Evolutionary conservation across 2,888 invertebrate genomes (phyloP).

Genomic region (Melieria picta): DNA sequence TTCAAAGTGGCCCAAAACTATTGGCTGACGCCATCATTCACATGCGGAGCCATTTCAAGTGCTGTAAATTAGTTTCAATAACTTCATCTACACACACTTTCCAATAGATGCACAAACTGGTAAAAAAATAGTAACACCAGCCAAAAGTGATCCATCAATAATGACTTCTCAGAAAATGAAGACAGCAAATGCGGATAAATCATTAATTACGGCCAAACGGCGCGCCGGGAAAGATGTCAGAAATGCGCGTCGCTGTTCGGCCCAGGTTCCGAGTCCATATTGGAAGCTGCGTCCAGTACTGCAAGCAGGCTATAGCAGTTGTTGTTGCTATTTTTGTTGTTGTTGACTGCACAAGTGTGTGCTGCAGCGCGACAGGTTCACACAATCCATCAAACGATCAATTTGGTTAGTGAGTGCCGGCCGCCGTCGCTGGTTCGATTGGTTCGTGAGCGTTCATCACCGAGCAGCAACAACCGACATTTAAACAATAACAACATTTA

Average conservation of each 20-base stretch:
- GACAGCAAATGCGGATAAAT: slow-evolving; percentile 49
- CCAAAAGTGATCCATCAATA: neutral
- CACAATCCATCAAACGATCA: slow-evolving; percentile 58
- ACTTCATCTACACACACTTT: too few relatives aligned
- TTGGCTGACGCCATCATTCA: too few relatives aligned
- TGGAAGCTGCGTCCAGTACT: too few relatives aligned
- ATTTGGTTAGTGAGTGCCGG: slow-evolving; percentile 48
- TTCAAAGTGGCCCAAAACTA: too few relatives aligned
- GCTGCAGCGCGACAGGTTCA: slow-evolving; percentile 41
- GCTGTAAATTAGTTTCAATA: too few relatives aligned
- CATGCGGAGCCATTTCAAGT: too few relatives aligned
- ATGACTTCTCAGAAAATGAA: slow-evolving; percentile 48
- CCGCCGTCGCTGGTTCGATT: slow-evolving; percentile 20
- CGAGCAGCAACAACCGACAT: neutral
- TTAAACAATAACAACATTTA: slow-evolving; percentile 45
- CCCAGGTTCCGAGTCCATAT: too few relatives aligned
- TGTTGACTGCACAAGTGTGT: neutral
- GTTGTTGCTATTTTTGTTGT: neutral
- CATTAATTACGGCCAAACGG: slow-evolving; percentile 50
- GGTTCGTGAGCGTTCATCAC: too few relatives aligned
- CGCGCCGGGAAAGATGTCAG: slow-evolving; percentile 40
- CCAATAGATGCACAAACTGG: too few relatives aligned
- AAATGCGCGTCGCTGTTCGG: neutral
- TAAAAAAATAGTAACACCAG: too few relatives aligned
- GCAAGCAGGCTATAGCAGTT: too few relatives aligned